Conservation (phyloP, 2,797 vertebrate species). For the Catostomus latipinnis region DNA sequence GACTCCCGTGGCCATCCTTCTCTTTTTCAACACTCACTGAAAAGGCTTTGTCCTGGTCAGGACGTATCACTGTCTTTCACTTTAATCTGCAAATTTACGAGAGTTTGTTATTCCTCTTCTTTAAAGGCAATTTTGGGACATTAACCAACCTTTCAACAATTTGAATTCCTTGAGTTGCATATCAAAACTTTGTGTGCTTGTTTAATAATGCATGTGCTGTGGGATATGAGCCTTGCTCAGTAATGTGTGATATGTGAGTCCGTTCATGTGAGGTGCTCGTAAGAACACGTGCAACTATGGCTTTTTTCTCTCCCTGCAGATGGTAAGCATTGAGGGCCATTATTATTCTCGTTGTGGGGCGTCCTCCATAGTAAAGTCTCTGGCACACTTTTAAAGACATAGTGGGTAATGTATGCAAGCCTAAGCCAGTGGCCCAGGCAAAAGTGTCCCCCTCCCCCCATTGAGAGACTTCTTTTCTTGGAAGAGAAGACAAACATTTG, state of each 20-base stretch:
- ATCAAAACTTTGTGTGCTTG: constrained; percentile 31
- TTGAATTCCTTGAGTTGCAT: neutral
- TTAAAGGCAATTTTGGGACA: neutral
- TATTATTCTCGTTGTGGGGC: constrained; percentile 81
- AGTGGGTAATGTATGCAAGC: constrained; percentile 82
- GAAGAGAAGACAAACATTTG: constrained; percentile 74
- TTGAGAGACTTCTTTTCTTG: constrained; percentile 64
- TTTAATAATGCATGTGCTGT: constrained; percentile 9
- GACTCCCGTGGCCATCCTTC: constrained; percentile 36
- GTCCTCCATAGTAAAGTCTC: constrained; percentile 81
- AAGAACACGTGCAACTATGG: constrained; percentile 77
- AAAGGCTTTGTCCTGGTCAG: constrained; percentile 16
- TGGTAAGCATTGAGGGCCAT: constrained; percentile 83
- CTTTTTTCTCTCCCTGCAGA: constrained; percentile 73
- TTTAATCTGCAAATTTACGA: neutral
- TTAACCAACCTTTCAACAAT: neutral
- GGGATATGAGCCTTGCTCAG: constrained; percentile 60
- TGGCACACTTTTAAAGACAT: constrained; percentile 86
- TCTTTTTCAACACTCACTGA: neutral
- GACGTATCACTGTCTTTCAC: neutral
- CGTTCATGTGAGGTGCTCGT: constrained; percentile 62
- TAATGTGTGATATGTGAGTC: constrained; percentile 66
- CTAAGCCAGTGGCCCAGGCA: constrained; percentile 78
- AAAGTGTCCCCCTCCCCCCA: constrained; percentile 67
- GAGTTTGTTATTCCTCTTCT: neutral